Evolutionary conservation across 2,797 vertebrate species (phyloP).

Genomic region (Pelobates cultripes): DNA sequence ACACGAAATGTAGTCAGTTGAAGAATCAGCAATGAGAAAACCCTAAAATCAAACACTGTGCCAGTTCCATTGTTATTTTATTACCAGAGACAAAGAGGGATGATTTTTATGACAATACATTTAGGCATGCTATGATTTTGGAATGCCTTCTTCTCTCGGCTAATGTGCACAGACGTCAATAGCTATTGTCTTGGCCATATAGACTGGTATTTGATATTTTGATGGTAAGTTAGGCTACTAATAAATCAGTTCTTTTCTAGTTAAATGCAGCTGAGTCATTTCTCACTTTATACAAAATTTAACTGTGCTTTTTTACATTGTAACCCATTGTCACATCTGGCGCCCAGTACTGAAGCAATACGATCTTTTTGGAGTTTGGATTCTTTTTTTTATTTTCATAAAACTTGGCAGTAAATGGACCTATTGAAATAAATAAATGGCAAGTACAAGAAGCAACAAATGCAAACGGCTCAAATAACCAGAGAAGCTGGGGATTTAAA

Average conservation of each 20-base stretch:
- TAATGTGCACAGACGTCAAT: constrained; percentile 48
- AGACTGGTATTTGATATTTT: constrained; percentile 48
- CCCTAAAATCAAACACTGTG: background rate
- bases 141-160: constrained; percentile 51
- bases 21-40: background rate
- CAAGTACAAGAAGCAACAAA: constrained; percentile 60
- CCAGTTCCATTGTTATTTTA: constrained; percentile 38
- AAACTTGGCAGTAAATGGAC: constrained; percentile 57
- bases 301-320: constrained; percentile 49
- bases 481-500: constrained; percentile 58
- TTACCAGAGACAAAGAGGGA: constrained; percentile 52
- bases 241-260: constrained; percentile 49
- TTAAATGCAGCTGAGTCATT: constrained; percentile 50
- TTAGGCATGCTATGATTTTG: constrained; percentile 58
- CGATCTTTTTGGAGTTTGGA: constrained; percentile 42
- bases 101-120: constrained; percentile 55
- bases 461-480: constrained; percentile 60
- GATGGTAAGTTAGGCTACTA: constrained; percentile 41
- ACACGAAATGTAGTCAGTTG: no score
- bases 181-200: constrained; percentile 41
- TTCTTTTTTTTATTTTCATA: background rate
- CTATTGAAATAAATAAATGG: constrained; percentile 40
- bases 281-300: constrained; percentile 57
- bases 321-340: constrained; percentile 47
- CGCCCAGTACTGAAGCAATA: constrained; percentile 55